Conservation (phyloP, 2,888 invertebrate species). For the Xiphydria camelus region DNA sequence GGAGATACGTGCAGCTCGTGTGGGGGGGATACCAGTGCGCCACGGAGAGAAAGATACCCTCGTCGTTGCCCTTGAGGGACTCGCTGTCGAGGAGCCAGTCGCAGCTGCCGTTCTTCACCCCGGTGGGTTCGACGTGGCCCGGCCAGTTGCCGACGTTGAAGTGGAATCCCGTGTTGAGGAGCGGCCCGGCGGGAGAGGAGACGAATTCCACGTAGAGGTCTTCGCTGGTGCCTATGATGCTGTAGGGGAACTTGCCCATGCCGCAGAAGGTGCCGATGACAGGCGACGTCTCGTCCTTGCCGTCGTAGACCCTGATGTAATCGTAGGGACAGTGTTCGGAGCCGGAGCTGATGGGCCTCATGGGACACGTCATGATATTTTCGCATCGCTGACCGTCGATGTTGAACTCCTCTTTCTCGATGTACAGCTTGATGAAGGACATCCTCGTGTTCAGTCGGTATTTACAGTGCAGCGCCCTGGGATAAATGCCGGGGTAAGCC, state of each 20-base stretch:
- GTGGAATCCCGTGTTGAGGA: constrained; percentile 90
- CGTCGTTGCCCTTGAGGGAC: constrained; percentile 77
- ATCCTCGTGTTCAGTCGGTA: constrained; percentile 86
- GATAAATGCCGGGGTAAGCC: constrained; percentile 90
- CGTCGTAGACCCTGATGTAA: constrained; percentile 87
- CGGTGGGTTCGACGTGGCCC: constrained; percentile 87
- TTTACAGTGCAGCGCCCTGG: constrained; percentile 86
- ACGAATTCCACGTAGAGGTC: constrained; percentile 88
- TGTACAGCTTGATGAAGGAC: constrained; percentile 88
- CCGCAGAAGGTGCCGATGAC: constrained; percentile 89
- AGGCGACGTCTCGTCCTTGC: constrained; percentile 83
- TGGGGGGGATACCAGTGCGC: constrained; percentile 95
- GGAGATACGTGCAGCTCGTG: constrained; percentile 88
- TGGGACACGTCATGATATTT: constrained; percentile 93
- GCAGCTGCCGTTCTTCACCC: constrained; percentile 82
- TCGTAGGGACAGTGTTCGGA: constrained; percentile 88
- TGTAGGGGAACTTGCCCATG: constrained; percentile 91
- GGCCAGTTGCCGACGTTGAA: constrained; percentile 96
- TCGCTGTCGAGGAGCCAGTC: constrained; percentile 88
- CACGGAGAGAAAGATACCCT: constrained; percentile 87
- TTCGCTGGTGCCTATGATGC: constrained; percentile 89
- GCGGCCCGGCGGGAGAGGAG: constrained; percentile 85
- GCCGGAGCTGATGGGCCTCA: constrained; percentile 87
- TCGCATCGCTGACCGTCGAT: constrained; percentile 92
- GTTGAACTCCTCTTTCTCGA: constrained; percentile 92